Evolutionary conservation across 2,113 vertebrate species (phyloP), one percentile per base, ranked within the genome.

Genomic region (Nothobranchius furzeri): DNA sequence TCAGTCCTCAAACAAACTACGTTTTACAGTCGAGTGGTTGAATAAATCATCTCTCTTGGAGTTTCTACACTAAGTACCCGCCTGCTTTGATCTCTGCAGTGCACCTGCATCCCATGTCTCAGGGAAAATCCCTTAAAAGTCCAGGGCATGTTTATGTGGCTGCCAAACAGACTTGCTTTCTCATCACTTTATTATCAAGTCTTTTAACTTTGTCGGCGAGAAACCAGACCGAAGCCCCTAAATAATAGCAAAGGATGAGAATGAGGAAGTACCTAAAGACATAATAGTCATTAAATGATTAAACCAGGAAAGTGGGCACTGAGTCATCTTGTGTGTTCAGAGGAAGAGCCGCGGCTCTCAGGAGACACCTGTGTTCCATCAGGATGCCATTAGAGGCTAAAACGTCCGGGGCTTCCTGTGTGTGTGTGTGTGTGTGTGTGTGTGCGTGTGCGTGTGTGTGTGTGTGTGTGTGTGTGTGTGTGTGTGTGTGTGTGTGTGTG

Each of bases 51-150:
- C 78, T 75, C 78, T 80, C 76, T 67, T 61, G 70, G 68, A 73
- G 81, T 72, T 82, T 75, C 78, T 52, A 77, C 83, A 82, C 75
- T 72, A 83, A 83, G 75, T 59, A 78, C 76, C 78, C 35, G 24
- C 62, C 57, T 40, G 66, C 88, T 92, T 92, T 93, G 89, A 92
- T 91, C 88, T 88, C 52, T 5, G 64, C 56, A 47, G 69, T 85
- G 78, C 91, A 93, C 90, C 90, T 92, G 90, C 87, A 89, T 90
- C 81, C 76, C 49, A 87, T 73, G 87, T 87, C 87, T 91, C 75
- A 81, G 65, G 80, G 73, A 81, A 90, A 92, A 90, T 86, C 88
- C 86, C 88, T 92, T 90, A 90, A 90, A 90, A 89, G 87, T 85
- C 73, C 58, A 65, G 55, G 63, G 80, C 72, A 64, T 75, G 78